phyloP scores from a whole-genome alignment of 2,113 vertebrate species.

The Esox niger region DNA sequence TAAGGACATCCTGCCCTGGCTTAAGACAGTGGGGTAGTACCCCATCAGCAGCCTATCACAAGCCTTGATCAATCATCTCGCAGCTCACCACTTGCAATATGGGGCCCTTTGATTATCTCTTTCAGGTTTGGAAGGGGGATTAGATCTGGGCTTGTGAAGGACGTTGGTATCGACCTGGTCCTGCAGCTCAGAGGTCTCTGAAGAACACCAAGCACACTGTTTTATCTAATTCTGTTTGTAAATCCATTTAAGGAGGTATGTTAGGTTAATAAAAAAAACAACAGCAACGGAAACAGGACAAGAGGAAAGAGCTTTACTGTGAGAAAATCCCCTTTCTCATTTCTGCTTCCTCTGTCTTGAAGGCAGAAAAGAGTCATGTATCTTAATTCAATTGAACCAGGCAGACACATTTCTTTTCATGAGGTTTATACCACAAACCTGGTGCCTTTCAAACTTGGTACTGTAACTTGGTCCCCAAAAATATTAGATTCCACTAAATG shows the following conservation, averaged over 20 bases:
- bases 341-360: not conserved
- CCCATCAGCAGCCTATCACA: constrained; percentile 2
- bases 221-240: constrained; percentile 34
- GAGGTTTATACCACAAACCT: no score
- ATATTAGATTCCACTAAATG: no score
- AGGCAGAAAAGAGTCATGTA: not conserved
- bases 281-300: constrained; percentile 3
- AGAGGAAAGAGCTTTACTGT: constrained; percentile 2
- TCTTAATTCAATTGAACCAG: not conserved
- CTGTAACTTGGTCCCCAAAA: no score
- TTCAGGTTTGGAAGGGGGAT: constrained; percentile 27
- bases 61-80: constrained; percentile 24
- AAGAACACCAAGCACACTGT: constrained; percentile 16
- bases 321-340: constrained; percentile 12
- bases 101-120: constrained; percentile 41
- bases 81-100: constrained; percentile 7
- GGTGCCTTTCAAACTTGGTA: no score
- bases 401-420: constrained; percentile 20
- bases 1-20: not conserved
- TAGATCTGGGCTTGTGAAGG: constrained; percentile 27
- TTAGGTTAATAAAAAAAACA: constrained; percentile 27
- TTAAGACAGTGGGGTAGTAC: not conserved
- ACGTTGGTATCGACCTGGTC: constrained; percentile 24
- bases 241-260: constrained; percentile 30
- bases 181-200: constrained; percentile 1